Percentiles rank a stretch among this genome's conserved stretches.
phyloP scores from a whole-genome alignment of 2,797 vertebrate genomes.

The Onychomys torridus region DNA sequence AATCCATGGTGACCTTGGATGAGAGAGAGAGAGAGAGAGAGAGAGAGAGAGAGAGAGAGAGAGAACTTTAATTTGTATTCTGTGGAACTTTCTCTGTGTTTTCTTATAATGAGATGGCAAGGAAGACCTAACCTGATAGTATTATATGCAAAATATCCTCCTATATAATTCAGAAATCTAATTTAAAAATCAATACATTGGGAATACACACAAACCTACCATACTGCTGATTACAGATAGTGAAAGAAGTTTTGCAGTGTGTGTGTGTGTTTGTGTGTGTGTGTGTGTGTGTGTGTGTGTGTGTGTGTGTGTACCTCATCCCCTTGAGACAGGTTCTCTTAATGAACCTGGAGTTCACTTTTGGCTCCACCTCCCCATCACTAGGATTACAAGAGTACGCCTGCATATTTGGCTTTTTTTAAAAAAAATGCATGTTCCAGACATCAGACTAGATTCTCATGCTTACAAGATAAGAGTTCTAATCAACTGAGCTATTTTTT shows the following conservation, averaged over 20 bases:
- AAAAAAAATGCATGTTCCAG: not conserved
- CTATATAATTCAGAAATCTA: not conserved
- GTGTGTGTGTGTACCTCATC: not conserved
- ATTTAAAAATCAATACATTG: not conserved
- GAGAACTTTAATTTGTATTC: not conserved
- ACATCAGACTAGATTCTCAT: not conserved
- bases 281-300: no score
- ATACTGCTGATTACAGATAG: not conserved
- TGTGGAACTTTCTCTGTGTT: not conserved
- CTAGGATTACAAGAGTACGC: no score
- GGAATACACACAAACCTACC: not conserved
- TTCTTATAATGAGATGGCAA: not conserved
- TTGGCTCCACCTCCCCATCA: not conserved
- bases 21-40: no score
- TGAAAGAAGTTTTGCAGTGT: not conserved
- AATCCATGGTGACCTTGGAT: not conserved
- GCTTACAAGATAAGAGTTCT: not conserved
- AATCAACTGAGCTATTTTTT: not conserved
- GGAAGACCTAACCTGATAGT: not conserved
- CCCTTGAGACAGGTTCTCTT: not conserved
- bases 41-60: not conserved
- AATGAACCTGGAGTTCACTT: not conserved
- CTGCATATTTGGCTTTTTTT: not conserved
- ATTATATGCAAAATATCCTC: not conserved
- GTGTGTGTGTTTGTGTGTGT: not conserved